Base-by-base conservation (phyloP, 2,888 invertebrate species). In the Choristoneura rosaceana region DNA sequence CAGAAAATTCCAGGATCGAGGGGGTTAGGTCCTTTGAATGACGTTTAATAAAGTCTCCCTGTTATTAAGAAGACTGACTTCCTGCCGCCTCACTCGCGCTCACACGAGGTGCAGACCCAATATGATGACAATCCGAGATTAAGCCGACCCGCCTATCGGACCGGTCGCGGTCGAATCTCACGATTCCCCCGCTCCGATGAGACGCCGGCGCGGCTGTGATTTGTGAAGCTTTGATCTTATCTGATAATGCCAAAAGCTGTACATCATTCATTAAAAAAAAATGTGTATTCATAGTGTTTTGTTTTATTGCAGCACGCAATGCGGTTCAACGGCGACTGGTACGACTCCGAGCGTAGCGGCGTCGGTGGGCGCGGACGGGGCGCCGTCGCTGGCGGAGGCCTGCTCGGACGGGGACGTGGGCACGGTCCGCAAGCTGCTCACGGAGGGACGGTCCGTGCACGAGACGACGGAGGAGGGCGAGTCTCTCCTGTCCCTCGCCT, bases 381-480 rank as follows among this genome's bases (percentile, higher is more conserved):
- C 95, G 78, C 95, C 97, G 78, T 97, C 98, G 67, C 94, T 99
- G 79, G 98, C 98, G 76, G 98, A 98, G 92, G 98, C 99, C 76
- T 98, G 98, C 87, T 97, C 97, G 76, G 98, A 98, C 94, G 98
- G 99, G 79, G 98, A 99, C 95, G 98, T 99, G 71, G 97, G 97
- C 79, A 98, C 98, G 25, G 98, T 99, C 70, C 96, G 97, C 81
- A 98, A 98, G 90, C 95, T 99, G 76, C 95, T 99, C 75, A 98
- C 98, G 65, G 99, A 99, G 92, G 99, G 99, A 66, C 96, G 98
- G 74, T 98, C 97, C 84, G 98, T 99, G 75, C 98, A 98, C 95
- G 99, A 99, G 95, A 98, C 99, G 77, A 98, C 98, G 74, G 99
- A 99, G 92, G 99, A 99, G 91, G 99, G 99, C 79, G 99, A 99